phyloP scores from a whole-genome alignment of 1,140 invertebrate genomes.

The Leptopilina clavipes region DNA sequence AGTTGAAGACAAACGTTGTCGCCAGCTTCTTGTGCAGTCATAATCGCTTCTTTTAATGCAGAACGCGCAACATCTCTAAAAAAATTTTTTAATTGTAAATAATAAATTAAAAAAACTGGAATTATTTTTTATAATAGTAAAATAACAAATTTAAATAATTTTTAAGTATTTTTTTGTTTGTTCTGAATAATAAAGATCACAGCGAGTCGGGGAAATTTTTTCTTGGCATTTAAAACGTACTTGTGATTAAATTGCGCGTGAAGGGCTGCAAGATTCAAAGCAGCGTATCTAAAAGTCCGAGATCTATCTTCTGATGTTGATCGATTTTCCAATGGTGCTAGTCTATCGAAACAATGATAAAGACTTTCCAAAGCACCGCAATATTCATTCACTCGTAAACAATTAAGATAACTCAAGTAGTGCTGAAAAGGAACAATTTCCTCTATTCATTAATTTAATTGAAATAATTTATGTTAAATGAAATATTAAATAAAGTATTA shows the following conservation, averaged over 20 bases:
- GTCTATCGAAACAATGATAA: conserved; percentile 90
- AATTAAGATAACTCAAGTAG: conserved; percentile 93
- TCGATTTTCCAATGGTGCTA: conserved; percentile 75
- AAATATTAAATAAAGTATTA: no score
- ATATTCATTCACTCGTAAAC: conserved; percentile 89
- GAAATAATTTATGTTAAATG: background rate
- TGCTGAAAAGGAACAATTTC: conserved; percentile 79
- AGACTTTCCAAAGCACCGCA: conserved; percentile 88
- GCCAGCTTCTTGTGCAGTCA: conserved; percentile 89
- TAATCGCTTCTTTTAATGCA: conserved; percentile 89
- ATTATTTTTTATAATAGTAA: no score
- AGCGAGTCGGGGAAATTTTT: no score
- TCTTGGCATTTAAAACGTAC: no score
- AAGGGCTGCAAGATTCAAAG: conserved; percentile 90
- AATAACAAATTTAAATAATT: no score
- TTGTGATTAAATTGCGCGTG: conserved; percentile 91
- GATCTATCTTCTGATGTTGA: conserved; percentile 79
- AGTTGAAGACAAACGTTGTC: conserved; percentile 90
- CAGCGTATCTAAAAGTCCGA: conserved; percentile 89
- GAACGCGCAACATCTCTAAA: conserved; percentile 84
- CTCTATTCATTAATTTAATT: conserved; percentile 21
- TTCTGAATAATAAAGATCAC: no score
- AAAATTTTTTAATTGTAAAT: no score
- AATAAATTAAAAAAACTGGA: no score
- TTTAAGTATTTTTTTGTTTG: no score